Percentiles rank a stretch among this genome's conserved stretches.
These are phyloP conservation scores for Eulemur rubriventer DNA, from an alignment of 2,797 vertebrate species.

Conservation along the genomic window DNA sequence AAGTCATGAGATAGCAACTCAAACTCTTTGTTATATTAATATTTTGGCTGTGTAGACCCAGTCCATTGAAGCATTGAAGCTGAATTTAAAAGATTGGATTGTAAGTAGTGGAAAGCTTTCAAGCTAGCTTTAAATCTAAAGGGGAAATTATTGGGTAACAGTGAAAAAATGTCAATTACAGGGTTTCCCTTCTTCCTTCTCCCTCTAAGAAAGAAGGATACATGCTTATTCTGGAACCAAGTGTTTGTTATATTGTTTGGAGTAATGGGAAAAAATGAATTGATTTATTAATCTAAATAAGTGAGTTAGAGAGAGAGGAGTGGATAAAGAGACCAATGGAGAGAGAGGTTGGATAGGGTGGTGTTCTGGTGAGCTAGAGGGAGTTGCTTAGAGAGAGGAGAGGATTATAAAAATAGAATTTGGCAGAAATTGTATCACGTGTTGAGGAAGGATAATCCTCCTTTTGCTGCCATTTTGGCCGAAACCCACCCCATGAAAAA, in stretches of 20 bases:
- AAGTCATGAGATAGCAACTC: background rate
- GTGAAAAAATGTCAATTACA: background rate
- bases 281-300: background rate
- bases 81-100: background rate
- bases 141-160: background rate
- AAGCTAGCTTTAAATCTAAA: background rate
- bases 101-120: background rate
- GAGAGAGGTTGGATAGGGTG: background rate
- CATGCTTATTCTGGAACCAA: background rate
- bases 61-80: background rate
- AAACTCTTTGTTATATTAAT: background rate
- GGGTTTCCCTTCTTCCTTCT: background rate
- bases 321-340: background rate
- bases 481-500: background rate
- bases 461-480: background rate
- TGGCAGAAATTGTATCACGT: background rate
- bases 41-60: background rate
- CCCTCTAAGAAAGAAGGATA: background rate
- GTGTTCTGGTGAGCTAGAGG: background rate
- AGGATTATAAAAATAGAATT: background rate
- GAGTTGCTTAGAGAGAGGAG: background rate
- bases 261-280: background rate
- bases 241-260: background rate
- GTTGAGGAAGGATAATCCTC: background rate
- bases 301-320: background rate